Evolutionary conservation across 1,140 invertebrate genomes (phyloP).

Genomic region (Bathynomus jamesi): DNA sequence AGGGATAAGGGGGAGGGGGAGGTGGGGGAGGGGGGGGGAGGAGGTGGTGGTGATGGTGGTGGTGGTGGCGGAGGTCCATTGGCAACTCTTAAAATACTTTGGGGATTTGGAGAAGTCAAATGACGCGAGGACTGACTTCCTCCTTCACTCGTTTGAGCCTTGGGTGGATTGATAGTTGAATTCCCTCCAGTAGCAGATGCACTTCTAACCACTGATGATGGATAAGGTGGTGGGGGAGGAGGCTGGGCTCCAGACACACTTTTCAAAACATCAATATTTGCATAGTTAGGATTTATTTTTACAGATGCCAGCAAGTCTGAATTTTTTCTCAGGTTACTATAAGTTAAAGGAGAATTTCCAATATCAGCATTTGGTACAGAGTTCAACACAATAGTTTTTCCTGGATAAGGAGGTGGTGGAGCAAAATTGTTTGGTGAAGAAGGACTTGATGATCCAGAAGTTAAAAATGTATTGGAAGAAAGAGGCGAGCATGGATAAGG

Average conservation of each 20-base stretch:
- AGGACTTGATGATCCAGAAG: constrained; percentile 13
- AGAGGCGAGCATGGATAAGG: constrained; percentile 13
- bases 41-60: too few species aligned
- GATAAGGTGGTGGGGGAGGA: constrained; percentile 30
- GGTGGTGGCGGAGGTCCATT: not conserved
- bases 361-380: constrained; percentile 14
- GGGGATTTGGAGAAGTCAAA: too few species aligned
- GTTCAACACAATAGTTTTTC: constrained; percentile 22
- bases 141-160: too few species aligned
- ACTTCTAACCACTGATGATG: constrained; percentile 24
- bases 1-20: not conserved
- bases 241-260: constrained; percentile 10
- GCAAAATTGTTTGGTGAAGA: constrained; percentile 18
- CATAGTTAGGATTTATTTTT: constrained; percentile 34
- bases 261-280: constrained; percentile 37
- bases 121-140: too few species aligned
- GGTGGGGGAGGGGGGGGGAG: not conserved
- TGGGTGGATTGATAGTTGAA: too few species aligned
- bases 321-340: constrained; percentile 15
- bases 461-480: constrained; percentile 24
- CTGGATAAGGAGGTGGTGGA: constrained; percentile 39
- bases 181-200: too few species aligned
- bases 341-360: constrained; percentile 23
- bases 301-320: constrained; percentile 18
- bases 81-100: not conserved